Base-by-base conservation (phyloP, 2,113 vertebrate genomes). In the Rhea americana region DNA sequence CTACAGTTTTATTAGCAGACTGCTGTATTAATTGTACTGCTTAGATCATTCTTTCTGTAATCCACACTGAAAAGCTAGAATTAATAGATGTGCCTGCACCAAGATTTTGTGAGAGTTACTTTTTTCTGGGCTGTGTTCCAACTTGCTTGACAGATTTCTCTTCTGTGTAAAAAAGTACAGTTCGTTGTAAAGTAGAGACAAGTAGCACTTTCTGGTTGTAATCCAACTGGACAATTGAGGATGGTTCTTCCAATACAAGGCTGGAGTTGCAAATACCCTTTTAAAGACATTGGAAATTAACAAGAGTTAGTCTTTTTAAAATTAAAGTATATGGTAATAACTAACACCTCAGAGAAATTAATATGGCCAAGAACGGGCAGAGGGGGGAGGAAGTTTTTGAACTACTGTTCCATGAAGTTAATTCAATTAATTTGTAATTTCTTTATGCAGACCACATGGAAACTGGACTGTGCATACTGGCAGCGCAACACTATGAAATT, bases 171-270 rank as follows among this genome's bases (percentile, higher is more conserved):
- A 98, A 99, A 10, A 99, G 98, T n/a, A 99, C 90, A 45, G 98
- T 98, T 28, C 99, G 95, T 74, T 99, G 99, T 39, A 97, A 87
- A 10, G 99, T 99, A 4, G 99, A 99, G 73, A 99, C 96, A 9
- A 99, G 98, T 87, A 99, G 97, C 50, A 99, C 97, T 87, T 98
- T 99, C 95, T 99, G 99, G 95, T 97, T 98, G 93, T 99, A 99
- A 76, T 99, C 99, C 96, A 99, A 82, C 96, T 99, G 99, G 17
- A 99, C 99, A 53, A 99, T 97, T 0, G 98, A 98, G 37, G 98
- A 98, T 0, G 98, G 89, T 93, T 99, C 99, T 90, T 99, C 99
- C 72, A 99, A 68, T 71, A 99, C 96, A 86, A 99, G 87, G 70
- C 96, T 97, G 8, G 99, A 98, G 63, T 97, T 98, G 95, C 99